phyloP scores from a whole-genome alignment of 1,140 invertebrate genomes.

The Zelostemma sp. region DNA sequence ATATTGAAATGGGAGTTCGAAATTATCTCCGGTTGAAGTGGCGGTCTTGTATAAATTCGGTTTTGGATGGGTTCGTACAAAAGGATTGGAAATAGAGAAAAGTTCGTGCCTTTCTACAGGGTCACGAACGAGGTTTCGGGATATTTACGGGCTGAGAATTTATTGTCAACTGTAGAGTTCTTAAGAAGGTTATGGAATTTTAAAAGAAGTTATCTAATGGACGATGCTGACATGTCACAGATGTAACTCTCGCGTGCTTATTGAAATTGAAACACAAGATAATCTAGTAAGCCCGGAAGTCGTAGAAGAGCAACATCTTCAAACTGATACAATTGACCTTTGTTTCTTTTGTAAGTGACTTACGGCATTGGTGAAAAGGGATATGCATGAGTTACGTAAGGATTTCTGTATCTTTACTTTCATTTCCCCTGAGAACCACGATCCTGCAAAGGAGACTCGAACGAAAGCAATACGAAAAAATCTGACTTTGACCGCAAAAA shows the following conservation, averaged over 20 bases:
- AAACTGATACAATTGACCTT: conserved; percentile 46
- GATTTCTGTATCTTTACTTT: not conserved
- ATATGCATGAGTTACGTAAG: not conserved
- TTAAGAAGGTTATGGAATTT: not conserved
- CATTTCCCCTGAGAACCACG: too few species aligned
- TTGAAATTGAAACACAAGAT: conserved; percentile 29
- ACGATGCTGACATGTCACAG: not conserved
- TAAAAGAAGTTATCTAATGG: not conserved
- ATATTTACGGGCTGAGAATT: not conserved
- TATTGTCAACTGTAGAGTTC: not conserved
- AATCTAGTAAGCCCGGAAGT: conserved; percentile 43
- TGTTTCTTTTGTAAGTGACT: conserved; percentile 24
- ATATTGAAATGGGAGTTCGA: conserved; percentile 2
- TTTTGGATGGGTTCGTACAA: not conserved
- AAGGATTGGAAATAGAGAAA: not conserved
- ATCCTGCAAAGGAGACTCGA: too few species aligned
- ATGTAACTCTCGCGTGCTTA: conserved; percentile 5
- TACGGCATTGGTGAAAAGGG: not conserved
- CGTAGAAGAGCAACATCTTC: conserved; percentile 42
- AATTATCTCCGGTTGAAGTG: not conserved
- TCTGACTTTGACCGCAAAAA: too few species aligned
- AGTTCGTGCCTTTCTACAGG: not conserved
- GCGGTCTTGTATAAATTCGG: not conserved
- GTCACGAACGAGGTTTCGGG: not conserved
- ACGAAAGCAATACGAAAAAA: too few species aligned